Evolutionary conservation across 2,888 invertebrate genomes (phyloP).

Genomic region (Mechanitis mazaeus): DNA sequence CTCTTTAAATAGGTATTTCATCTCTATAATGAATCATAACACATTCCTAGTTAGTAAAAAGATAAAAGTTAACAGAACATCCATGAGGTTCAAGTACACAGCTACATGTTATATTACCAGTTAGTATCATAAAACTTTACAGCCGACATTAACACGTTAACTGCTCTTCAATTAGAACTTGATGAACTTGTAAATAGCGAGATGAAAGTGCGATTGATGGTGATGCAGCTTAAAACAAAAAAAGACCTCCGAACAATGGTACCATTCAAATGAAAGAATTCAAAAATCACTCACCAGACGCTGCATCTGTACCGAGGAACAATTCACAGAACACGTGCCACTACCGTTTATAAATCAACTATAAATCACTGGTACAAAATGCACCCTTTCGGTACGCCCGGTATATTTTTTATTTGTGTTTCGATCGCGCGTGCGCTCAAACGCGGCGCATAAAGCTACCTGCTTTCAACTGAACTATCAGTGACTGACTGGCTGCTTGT

Average conservation of each 20-base stretch:
- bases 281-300: slow-evolving; percentile 64
- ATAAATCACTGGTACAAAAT: slow-evolving; percentile 49
- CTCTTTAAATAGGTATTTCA: background rate
- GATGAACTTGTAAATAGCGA: slow-evolving; percentile 52
- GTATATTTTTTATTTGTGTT: slow-evolving; percentile 49
- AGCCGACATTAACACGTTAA: slow-evolving; percentile 47
- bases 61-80: slow-evolving; percentile 34
- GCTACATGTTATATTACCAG: slow-evolving; percentile 61
- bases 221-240: slow-evolving; percentile 47
- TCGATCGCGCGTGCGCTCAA: slow-evolving; percentile 52
- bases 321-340: slow-evolving; percentile 46
- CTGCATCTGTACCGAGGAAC: slow-evolving; percentile 57
- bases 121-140: slow-evolving; percentile 58
- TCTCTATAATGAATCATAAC: slow-evolving; percentile 16
- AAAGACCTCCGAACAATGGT: slow-evolving; percentile 55
- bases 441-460: slow-evolving; percentile 58
- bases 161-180: slow-evolving; percentile 62
- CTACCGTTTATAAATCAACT: slow-evolving; percentile 34
- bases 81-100: slow-evolving; percentile 47
- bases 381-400: slow-evolving; percentile 56
- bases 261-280: slow-evolving; percentile 56
- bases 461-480: slow-evolving; percentile 53
- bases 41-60: slow-evolving; percentile 22
- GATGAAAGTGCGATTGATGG: slow-evolving; percentile 58
- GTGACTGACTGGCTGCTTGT: slow-evolving; percentile 48